Percentiles rank a stretch among this genome's conserved stretches.
phyloP scores from a whole-genome alignment of 2,113 vertebrate genomes.

The Hypanus sabinus region DNA sequence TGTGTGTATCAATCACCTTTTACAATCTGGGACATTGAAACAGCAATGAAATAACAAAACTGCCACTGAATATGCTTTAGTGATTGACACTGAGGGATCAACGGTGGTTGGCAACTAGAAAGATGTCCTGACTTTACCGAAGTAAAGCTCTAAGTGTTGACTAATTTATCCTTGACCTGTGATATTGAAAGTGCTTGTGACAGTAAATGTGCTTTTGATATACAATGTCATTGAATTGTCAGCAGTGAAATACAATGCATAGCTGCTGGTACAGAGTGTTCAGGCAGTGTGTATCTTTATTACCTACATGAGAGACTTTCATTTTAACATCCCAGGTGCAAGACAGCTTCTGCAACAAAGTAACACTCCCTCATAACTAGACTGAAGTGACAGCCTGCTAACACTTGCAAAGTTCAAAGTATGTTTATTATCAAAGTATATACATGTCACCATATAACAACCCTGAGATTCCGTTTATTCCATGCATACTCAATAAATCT shows the following conservation, averaged over 20 bases:
- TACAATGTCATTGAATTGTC: too few relatives aligned
- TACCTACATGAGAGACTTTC: neutral
- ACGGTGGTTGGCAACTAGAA: too few relatives aligned
- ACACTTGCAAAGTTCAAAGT: too few relatives aligned
- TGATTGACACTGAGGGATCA: neutral
- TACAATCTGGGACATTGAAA: neutral
- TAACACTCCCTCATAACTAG: neutral
- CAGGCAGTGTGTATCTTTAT: neutral
- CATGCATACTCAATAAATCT: too few relatives aligned
- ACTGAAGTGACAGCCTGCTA: neutral
- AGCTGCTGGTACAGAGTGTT: too few relatives aligned
- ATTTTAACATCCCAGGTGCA: neutral
- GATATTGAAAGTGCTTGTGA: too few relatives aligned
- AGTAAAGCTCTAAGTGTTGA: neutral
- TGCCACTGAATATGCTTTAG: neutral
- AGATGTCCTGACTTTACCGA: neutral
- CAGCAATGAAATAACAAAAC: neutral
- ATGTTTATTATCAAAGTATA: too few relatives aligned
- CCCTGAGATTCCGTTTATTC: too few relatives aligned
- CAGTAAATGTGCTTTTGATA: too few relatives aligned
- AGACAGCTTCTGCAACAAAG: neutral
- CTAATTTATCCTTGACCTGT: too few relatives aligned
- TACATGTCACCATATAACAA: too few relatives aligned
- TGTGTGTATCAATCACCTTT: neutral
- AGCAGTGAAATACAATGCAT: too few relatives aligned